Percentiles rank a stretch among this genome's conserved stretches.
Evolutionary conservation across 53 echinoderm and acorn worm genomes (phyloP).

Genomic region (Luidia sarsii): DNA sequence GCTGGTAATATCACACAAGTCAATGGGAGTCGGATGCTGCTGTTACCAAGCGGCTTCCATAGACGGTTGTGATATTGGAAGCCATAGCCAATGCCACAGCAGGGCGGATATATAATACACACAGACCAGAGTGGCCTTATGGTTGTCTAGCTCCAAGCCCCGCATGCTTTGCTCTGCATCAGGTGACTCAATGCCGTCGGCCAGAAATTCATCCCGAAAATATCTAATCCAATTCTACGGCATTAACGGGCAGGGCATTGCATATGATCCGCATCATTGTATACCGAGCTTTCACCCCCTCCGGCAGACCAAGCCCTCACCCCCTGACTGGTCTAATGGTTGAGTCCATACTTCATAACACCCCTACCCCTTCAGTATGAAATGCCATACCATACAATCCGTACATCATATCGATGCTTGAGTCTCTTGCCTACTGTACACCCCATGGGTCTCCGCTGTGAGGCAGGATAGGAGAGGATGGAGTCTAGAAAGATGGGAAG

Average conservation of each 20-base stretch:
- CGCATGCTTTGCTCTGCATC: conserved; percentile 2
- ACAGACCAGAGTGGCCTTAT: no score
- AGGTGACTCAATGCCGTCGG: conserved; percentile 17
- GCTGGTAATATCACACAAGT: not conserved
- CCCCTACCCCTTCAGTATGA: not conserved
- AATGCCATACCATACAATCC: conserved; percentile 4
- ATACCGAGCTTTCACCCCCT: not conserved
- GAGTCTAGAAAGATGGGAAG: no score
- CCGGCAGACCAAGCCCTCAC: not conserved
- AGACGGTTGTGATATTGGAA: no score
- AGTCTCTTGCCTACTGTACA: no score
- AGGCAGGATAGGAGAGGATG: no score
- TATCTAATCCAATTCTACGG: conserved; percentile 22
- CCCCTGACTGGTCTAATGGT: conserved; percentile 22
- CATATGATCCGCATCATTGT: conserved; percentile 1
- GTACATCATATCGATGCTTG: no score
- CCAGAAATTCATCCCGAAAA: conserved; percentile 10
- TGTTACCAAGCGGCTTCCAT: not conserved
- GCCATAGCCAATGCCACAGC: no score
- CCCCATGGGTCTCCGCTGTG: no score
- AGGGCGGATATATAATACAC: no score
- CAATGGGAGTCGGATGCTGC: not conserved
- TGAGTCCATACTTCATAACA: conserved; percentile 9
- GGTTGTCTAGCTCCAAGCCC: no score
- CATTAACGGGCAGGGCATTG: not conserved